phyloP scores from a whole-genome alignment of 2,113 vertebrate species.

The Leuciscus idus region DNA sequence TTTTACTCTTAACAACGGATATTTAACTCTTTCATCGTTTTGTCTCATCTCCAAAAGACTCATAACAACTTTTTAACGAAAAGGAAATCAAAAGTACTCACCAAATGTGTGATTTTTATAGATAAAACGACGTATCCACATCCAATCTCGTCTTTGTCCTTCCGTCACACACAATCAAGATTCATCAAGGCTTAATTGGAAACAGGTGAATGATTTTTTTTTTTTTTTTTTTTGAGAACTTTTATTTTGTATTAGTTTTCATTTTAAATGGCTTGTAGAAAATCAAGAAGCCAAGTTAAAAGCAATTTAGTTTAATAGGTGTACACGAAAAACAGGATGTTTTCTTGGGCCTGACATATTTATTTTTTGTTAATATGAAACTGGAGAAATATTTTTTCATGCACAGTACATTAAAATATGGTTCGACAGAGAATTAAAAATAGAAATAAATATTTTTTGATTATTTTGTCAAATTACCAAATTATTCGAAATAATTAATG shows the following conservation, averaged over 20 bases:
- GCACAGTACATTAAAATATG: too few relatives aligned
- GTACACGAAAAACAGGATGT: background rate
- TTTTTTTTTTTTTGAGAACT: background rate
- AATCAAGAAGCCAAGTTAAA: background rate
- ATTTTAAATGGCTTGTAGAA: background rate
- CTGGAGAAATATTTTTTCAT: too few relatives aligned
- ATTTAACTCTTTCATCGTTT: background rate
- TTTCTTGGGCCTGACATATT: background rate
- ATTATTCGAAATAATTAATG: too few relatives aligned
- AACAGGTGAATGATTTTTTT: background rate
- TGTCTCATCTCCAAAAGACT: too few relatives aligned
- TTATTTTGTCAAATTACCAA: too few relatives aligned
- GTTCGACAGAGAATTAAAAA: too few relatives aligned
- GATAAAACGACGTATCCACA: background rate
- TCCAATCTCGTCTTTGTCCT: background rate
- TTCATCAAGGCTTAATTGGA: background rate
- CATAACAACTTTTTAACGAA: background rate
- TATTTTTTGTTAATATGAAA: too few relatives aligned
- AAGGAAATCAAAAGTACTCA: background rate
- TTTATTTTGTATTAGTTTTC: slow-evolving; percentile 9
- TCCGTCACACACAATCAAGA: background rate
- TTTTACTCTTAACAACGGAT: background rate
- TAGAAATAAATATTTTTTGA: too few relatives aligned
- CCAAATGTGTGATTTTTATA: background rate
- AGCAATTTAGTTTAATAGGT: background rate